Percentiles rank a stretch among this genome's conserved stretches.
Conservation (phyloP, 2,113 vertebrate genomes). For the Scortum barcoo region DNA sequence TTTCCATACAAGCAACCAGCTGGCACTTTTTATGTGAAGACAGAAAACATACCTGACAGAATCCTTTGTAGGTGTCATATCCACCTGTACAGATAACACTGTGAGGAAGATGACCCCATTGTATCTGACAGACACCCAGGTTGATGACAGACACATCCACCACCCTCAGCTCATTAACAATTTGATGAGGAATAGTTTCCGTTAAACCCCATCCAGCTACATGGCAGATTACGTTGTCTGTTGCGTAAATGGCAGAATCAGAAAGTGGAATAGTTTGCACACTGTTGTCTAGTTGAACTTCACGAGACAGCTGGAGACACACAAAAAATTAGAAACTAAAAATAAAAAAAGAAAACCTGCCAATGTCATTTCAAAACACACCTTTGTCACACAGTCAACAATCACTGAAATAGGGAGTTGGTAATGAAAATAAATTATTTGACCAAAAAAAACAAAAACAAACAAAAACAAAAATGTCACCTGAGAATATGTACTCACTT, state of each 20-base stretch:
- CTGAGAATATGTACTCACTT: constrained; percentile 49
- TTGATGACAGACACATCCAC: constrained; percentile 53
- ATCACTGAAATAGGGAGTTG: neutral
- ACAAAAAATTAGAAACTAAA: no score
- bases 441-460: neutral
- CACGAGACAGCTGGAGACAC: no score
- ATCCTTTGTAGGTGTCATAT: constrained; percentile 15
- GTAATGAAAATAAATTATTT: neutral
- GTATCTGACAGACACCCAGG: neutral
- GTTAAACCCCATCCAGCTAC: constrained; percentile 77
- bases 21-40: neutral
- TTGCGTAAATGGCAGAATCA: neutral
- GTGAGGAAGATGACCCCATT: constrained; percentile 8
- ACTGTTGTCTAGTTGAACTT: neutral
- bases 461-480: neutral
- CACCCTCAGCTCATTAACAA: constrained; percentile 25
- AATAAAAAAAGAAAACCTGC: no score
- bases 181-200: rapidly evolving
- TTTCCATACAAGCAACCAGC: neutral
- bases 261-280: constrained; percentile 34
- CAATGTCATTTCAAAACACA: no score
- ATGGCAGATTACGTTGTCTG: constrained; percentile 30
- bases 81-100: constrained; percentile 75
- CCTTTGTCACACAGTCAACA: no score
- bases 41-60: constrained; percentile 72